Conservation (phyloP, 2,113 vertebrate species). For the Eulemur rufifrons region DNA sequence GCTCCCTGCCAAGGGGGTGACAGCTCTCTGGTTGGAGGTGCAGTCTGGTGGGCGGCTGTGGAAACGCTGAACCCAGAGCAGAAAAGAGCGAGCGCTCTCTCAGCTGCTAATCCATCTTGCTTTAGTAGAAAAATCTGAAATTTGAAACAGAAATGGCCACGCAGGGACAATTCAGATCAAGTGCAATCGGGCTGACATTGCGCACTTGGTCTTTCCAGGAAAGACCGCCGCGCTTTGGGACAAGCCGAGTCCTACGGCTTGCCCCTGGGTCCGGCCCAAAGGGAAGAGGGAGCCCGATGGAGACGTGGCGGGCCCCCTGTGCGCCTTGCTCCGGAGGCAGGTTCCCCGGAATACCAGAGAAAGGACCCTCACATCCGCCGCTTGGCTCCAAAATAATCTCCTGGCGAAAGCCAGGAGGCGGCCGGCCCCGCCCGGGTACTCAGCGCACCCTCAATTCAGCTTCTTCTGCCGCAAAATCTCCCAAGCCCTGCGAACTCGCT, state of each 20-base stretch:
- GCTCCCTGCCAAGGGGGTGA: background rate
- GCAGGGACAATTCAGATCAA: background rate
- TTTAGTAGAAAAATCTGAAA: background rate
- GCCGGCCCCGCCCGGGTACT: background rate
- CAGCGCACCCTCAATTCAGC: background rate
- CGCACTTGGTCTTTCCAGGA: background rate
- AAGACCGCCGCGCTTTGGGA: background rate
- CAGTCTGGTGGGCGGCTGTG: background rate
- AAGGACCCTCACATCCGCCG: background rate
- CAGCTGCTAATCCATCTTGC: background rate
- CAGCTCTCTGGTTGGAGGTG: background rate
- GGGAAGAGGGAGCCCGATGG: background rate
- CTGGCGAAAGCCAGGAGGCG: background rate
- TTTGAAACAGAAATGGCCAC: background rate
- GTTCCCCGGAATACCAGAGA: background rate
- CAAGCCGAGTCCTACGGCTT: background rate
- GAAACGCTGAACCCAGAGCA: background rate
- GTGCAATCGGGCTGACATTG: background rate
- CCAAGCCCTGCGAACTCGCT: background rate
- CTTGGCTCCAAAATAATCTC: background rate
- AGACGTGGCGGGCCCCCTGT: background rate
- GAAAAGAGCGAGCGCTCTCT: background rate
- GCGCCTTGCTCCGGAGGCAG: background rate
- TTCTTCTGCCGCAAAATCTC: background rate
- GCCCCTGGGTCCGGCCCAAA: background rate